These are phyloP conservation scores for Matsumurasca onukii DNA, from an alignment of 1,140 invertebrate genomes.

Conservation along the genomic window DNA sequence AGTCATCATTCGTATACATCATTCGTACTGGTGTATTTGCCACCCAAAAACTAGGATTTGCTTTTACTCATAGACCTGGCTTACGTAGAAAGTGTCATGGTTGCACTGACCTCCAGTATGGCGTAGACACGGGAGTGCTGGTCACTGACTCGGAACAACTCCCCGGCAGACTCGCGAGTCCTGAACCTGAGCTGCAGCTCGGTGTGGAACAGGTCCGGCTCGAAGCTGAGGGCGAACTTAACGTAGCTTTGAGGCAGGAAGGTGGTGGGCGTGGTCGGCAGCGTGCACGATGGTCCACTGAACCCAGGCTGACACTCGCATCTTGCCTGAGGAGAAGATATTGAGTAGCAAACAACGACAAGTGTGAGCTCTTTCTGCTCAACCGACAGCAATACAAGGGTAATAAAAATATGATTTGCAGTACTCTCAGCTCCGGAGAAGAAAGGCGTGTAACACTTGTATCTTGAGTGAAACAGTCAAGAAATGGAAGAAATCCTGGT, in stretches of 20 bases:
- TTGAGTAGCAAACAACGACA: no score
- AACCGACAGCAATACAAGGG: no score
- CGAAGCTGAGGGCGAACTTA: slow-evolving; percentile 92
- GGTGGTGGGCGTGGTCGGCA: slow-evolving; percentile 81
- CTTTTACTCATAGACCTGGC: neutral
- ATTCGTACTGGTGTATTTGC: slow-evolving; percentile 13
- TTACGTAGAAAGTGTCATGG: neutral
- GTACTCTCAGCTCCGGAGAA: no score
- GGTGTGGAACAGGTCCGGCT: slow-evolving; percentile 90
- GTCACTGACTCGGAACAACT: slow-evolving; percentile 89
- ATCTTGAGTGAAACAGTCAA: no score
- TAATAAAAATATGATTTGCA: no score
- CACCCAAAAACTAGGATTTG: neutral
- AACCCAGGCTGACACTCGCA: slow-evolving; percentile 93
- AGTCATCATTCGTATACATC: neutral
- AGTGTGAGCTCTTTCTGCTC: no score
- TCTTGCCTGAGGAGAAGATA: slow-evolving; percentile 75
- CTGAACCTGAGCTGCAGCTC: slow-evolving; percentile 91
- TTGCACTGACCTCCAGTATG: slow-evolving; percentile 73
- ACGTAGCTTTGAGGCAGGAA: slow-evolving; percentile 93
- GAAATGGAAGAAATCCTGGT: no score
- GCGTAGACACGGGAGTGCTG: slow-evolving; percentile 94
- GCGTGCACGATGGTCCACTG: slow-evolving; percentile 83
- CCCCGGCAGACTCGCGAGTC: slow-evolving; percentile 88
- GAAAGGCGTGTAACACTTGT: no score